Base-by-base conservation (phyloP, 1,140 invertebrate species). In the Drosophila repletoides region DNA sequence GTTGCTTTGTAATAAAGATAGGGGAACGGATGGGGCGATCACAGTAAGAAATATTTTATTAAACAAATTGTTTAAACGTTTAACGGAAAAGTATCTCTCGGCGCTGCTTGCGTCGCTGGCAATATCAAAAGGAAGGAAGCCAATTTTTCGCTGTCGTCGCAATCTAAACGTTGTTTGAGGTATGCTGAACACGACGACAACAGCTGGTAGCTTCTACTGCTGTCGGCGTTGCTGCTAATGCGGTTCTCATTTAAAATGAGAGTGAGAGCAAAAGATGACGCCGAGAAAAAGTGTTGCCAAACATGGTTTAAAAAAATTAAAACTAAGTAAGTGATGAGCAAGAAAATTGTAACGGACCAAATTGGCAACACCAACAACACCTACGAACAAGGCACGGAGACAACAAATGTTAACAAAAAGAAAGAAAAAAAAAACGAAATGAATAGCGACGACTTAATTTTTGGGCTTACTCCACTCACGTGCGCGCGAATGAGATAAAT, bases 401-500 rank as follows among this genome's bases (percentile, higher is more conserved):
- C 29, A 69, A 59, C 43, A 71, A 72, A 79, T 79, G 74, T 79
- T 75, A 86, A 84, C 77, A 72, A 65, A 46, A 21, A 26, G 17
- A 31, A 41, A 33, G 52, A 4, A 58, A 45, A 64, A 24, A 26
- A 26, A 56, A 52, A 63, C 51, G 56, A 55, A 59, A 53, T 56
- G 38, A 60, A 52, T 63, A 72, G 41, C 63, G 31, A 68, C 77
- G 73, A 86, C 79, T 75, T 74, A 79, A 79, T 74, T 84, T 83
- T 83, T 74, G 52, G 58, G 56, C 40, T 72, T 56, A 51, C 45
- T 61, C 19, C 67, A 63, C 70, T 86, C 75, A 86, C 74, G 80
- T 79, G 79, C 66, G 79, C 79, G 80, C 49, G 79, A 84, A 84
- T 86, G 79, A 84, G 79, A 84, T 84, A 84, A 84, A 84, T 79